Conservation (phyloP, 1,140 invertebrate species). For the Cataglyphis hispanica region DNA sequence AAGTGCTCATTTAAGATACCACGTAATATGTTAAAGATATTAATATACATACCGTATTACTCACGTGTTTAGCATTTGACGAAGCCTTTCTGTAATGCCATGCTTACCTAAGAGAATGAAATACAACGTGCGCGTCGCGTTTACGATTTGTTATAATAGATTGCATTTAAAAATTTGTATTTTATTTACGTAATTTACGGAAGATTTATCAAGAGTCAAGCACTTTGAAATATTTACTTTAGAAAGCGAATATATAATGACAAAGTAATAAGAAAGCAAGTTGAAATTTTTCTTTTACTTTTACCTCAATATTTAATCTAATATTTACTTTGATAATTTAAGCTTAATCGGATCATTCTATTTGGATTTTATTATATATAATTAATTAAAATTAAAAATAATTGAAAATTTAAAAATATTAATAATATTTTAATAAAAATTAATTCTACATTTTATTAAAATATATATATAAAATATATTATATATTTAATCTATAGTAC, state of each 20-base stretch:
- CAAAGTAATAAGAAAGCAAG: not conserved
- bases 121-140: conserved; percentile 9
- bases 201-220: not conserved
- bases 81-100: conserved; percentile 35
- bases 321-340: no score
- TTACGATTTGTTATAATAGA: conserved; percentile 32
- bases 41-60: conserved; percentile 4
- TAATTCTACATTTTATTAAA: no score
- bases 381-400: no score
- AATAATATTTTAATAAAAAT: no score
- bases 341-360: no score
- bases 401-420: no score
- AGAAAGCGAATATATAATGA: conserved; percentile 31
- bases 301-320: no score
- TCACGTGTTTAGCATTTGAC: conserved; percentile 8
- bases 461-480: no score
- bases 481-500: no score
- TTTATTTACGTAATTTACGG: conserved; percentile 36
- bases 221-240: no score
- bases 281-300: no score
- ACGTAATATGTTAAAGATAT: conserved; percentile 33
- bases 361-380: no score
- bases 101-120: conserved; percentile 15
- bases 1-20: conserved; percentile 2
- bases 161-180: conserved; percentile 19